Evolutionary conservation across 92 coral and sea anemone species (phyloP), one percentile per base, ranked within the genome.

Genomic region (Umimayanthus kanabou): DNA sequence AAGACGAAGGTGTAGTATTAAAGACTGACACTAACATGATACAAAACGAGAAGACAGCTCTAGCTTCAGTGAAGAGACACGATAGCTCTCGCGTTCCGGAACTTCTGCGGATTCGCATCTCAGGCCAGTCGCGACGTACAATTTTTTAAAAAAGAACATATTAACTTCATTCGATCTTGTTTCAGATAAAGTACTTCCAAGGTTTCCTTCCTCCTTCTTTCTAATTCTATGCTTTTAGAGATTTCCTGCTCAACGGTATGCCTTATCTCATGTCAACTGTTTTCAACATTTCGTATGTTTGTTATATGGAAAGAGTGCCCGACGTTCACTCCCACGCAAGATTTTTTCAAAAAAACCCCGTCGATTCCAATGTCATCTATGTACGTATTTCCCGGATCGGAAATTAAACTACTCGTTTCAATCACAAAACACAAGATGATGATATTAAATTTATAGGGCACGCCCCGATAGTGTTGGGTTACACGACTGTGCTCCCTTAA

Each of bases 391-490:
- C 78, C 87, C 87, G 78, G 77, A 39, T 69, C 84, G 84, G 84
- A 80, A 80, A 47, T 47, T 47, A 47, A 47, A 80, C 64, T 57
- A 67, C 70, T 23, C 61, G 84, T 80, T 80, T 55, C 69, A 55
- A 80, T 80, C 58, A 83, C 87, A 71, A 70, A 45, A 70, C 73
- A 67, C 66, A 83, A 70, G 76, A 40, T 40, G 47, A 40, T 64
- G 37, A 40, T 81, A 37, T 23, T 25, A 81, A 42, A 39, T 81
- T 64, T 61, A 57, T 69, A 47, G 77, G 25, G 45, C 77, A 83
- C 87, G 79, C 87, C 87, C 87, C 47, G 15, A 33, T 23, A 23
- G 79, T 83, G 78, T 83, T 26, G 43, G 78, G 26, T 83, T 83
- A 26, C 87, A 80, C 20, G 78, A 25, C 37, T 43, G 37, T 23